A percentile compares a stretch with the other conserved stretches of the same genome.
These are phyloP conservation scores for Tipula confusa DNA, from an alignment of 2,888 invertebrate genomes.

Conservation along the genomic window DNA sequence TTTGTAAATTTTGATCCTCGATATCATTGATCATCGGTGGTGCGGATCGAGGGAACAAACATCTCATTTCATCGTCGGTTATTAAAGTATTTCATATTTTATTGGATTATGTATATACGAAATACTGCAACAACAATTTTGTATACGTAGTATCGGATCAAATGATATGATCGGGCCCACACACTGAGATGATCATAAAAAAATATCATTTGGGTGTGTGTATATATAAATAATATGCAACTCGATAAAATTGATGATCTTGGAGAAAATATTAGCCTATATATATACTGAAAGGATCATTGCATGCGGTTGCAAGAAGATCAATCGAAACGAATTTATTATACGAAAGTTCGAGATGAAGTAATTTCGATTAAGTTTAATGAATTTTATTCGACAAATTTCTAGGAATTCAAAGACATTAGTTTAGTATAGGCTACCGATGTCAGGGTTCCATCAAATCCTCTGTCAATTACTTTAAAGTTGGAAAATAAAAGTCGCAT, in stretches of 20 bases:
- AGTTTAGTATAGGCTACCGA: too few species aligned
- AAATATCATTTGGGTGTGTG: not conserved
- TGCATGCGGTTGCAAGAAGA: not conserved
- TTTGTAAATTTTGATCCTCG: not conserved
- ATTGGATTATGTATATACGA: not conserved
- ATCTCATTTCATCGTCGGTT: conserved; percentile 25
- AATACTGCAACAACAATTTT: not conserved
- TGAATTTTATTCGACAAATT: not conserved
- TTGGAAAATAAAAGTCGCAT: too few species aligned
- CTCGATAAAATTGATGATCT: not conserved
- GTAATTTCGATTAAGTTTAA: not conserved
- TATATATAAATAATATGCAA: not conserved
- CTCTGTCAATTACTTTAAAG: too few species aligned
- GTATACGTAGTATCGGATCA: not conserved
- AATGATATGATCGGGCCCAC: not conserved
- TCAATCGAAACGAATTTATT: not conserved
- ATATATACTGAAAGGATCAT: not conserved
- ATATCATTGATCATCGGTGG: not conserved
- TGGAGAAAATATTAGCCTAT: not conserved
- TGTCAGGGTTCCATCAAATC: too few species aligned
- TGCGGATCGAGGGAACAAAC: not conserved
- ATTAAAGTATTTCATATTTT: not conserved
- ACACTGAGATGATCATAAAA: not conserved
- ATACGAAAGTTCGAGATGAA: not conserved
- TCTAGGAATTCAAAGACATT: not conserved